These are phyloP conservation scores for Drosophila picticornis DNA, from an alignment of 2,888 invertebrate genomes.

Conservation along the genomic window DNA sequence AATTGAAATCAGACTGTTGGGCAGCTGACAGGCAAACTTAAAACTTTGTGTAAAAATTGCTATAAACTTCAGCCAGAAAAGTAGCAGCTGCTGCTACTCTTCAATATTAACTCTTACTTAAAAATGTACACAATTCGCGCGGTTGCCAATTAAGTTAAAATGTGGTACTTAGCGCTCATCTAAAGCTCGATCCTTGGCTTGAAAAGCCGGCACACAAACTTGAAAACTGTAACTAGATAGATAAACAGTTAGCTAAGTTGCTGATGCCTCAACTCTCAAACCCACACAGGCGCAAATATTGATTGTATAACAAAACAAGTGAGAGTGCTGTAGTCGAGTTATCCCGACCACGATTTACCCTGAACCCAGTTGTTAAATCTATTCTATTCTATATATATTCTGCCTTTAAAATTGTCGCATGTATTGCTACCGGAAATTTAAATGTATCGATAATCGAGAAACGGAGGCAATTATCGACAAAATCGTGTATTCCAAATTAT, in stretches of 20 bases:
- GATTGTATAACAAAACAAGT: conserved; percentile 71
- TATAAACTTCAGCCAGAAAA: conserved; percentile 40
- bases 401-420: too few species aligned
- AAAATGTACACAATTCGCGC: conserved; percentile 72
- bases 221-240: conserved; percentile 68
- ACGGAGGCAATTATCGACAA: too few species aligned
- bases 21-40: conserved; percentile 27
- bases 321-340: too few species aligned
- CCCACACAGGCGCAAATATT: conserved; percentile 70
- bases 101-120: conserved; percentile 78
- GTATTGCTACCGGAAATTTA: too few species aligned
- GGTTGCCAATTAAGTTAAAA: conserved; percentile 75
- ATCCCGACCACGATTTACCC: too few species aligned
- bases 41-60: conserved; percentile 71
- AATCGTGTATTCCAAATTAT: too few species aligned
- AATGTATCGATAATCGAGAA: too few species aligned
- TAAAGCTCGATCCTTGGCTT: conserved; percentile 24
- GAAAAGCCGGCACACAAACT: conserved; percentile 58
- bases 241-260: conserved; percentile 68
- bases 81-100: conserved; percentile 35
- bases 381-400: too few species aligned
- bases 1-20: conserved; percentile 18
- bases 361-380: too few species aligned
- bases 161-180: conserved; percentile 64
- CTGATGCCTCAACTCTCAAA: conserved; percentile 11